Base-by-base conservation (phyloP, 2,888 invertebrate species). In the Elysia crispata region DNA sequence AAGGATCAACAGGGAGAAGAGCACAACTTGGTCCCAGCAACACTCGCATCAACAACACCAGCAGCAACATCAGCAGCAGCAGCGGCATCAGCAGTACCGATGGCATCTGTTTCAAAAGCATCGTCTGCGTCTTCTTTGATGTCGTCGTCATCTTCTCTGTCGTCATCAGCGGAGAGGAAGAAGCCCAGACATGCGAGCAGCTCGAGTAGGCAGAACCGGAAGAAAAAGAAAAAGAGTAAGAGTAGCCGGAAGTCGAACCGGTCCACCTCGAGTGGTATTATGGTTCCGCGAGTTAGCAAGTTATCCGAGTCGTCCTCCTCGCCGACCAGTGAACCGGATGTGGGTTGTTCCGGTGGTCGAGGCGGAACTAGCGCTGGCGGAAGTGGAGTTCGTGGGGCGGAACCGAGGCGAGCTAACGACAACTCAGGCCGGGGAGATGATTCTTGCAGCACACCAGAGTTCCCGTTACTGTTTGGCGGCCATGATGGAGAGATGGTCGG, bases 271-370 rank as follows among this genome's bases (percentile, higher is more conserved):
- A 41, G 41, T 11, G 41, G 41, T 6, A 3, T 41, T 3, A 11
- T 41, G 5, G 11, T 41, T 41, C 41, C 41, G 5, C 3, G 41
- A 41, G 41, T 41, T 3, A 41, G 5, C 41, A 41, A 41, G 41
- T 31, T 78, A 23, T 78, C 78, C 11, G 78, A 78, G 30, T 77
- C 77, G 11, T 78, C 78, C 0, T 73, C 64, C 49, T 77, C 77
- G 0, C 33, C 70, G 28, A 41, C 15, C 72, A 70, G 60, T 5
- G 77, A 77, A 1, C 72, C 57, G 28, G 60, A 28, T 3, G 62
- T 28, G 11, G 33, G 23, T 28, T 70, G 62, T 30, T 62, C 50
- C 3, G 31, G 67, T 23, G 67, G 54, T 31, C 70, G 72, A 23
- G 77, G 70, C 41, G 28, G 41, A 41, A 41, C 5, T 41, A 11